Evolutionary conservation across 2,888 invertebrate species (phyloP), one percentile per base, ranked within the genome.

Genomic region (Acronicta alni): DNA sequence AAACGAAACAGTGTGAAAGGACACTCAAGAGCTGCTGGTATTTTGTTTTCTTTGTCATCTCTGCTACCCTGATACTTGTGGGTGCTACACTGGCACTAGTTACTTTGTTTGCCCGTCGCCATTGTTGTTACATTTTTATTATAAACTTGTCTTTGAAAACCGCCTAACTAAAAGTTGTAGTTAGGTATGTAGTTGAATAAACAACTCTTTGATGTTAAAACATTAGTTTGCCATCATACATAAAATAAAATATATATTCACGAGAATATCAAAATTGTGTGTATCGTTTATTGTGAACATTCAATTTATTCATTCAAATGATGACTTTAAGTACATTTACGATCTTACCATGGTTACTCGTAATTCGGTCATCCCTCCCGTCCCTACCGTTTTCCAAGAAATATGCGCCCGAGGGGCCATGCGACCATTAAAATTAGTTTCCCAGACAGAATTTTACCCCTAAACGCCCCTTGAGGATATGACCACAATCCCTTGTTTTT

Each of bases 401-500:
- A 74, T 73, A 74, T 75, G 69, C 59, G 68, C 72, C 72, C 70
- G 64, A 57, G 57, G 65, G 68, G 71, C 57, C 64, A 64, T 51
- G 63, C 51, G 58, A 44, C 80, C 81, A 85, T 88, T 86, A 84
- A 85, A 87, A 87, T 89, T 86, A 86, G 86, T 88, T 88, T 84
- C 76, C 72, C 79, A 78, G 77, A 76, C 81, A 77, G 76, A 82
- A 86, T 87, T 86, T 81, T 60, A 68, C 54, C 58, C 46, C 75
- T 72, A 72, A 70, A 53, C 57, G 58, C 66, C 84, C 72, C 77
- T 30, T 35, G 76, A 75, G 81, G 77, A 55, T 62, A 38, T 58
- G 58, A 75, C 67, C 49, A 37, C 39, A 26, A 57, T 54, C 63
- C 71, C 67, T 75, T 77, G 67, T 70, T 75, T 71, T 77, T 65